These are phyloP conservation scores for Hyalella azteca DNA, from an alignment of 2,888 invertebrate species.

Conservation along the genomic window DNA sequence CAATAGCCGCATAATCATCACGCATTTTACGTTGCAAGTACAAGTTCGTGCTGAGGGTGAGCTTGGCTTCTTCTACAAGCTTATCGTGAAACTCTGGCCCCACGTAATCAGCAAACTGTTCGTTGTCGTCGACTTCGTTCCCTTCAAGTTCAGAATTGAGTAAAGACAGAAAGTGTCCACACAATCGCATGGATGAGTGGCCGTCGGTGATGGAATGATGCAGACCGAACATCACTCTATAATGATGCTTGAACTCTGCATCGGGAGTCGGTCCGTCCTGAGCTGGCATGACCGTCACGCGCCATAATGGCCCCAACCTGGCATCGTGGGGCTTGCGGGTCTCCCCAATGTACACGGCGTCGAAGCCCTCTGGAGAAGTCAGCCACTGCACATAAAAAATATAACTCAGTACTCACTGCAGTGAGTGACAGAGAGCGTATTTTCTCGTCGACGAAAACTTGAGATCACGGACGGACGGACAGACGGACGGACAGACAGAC, in stretches of 20 bases:
- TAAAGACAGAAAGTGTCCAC: constrained; percentile 29
- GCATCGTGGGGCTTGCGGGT: neutral
- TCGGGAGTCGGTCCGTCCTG: neutral
- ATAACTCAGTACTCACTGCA: neutral
- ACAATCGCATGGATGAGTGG: constrained; percentile 39
- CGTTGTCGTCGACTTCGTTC: constrained; percentile 35
- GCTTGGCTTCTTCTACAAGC: neutral
- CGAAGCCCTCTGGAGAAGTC: neutral
- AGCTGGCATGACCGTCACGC: neutral
- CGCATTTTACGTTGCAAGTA: neutral
- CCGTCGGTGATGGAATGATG: constrained; percentile 50
- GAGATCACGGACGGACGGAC: too few species aligned
- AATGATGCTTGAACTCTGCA: constrained; percentile 25
- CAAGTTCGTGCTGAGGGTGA: neutral
- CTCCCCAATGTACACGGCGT: neutral
- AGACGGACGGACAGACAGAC: too few species aligned
- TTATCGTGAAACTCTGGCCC: neutral
- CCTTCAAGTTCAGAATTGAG: constrained; percentile 40
- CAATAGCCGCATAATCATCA: neutral
- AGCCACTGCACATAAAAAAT: neutral
- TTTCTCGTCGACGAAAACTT: neutral
- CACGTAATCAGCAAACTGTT: constrained; percentile 16
- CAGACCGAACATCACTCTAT: constrained; percentile 43
- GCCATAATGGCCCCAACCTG: neutral
- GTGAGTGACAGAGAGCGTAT: neutral